Percentiles rank a stretch among this genome's conserved stretches.
phyloP scores from a whole-genome alignment of 2,797 vertebrate species.

The Pygocentrus nattereri region DNA sequence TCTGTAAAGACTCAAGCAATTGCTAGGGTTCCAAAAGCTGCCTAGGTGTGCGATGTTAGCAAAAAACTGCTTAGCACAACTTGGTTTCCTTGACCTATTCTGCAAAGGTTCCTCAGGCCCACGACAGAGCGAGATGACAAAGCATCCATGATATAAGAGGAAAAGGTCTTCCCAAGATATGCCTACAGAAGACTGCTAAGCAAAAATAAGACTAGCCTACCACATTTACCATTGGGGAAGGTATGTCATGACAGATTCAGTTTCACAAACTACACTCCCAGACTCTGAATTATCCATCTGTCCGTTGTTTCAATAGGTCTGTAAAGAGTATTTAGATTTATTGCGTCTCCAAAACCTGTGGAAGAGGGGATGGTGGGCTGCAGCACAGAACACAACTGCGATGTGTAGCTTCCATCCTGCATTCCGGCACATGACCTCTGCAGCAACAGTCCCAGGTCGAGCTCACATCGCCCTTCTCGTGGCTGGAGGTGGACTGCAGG shows the following conservation, averaged over 20 bases:
- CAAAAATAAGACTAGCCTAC: neutral
- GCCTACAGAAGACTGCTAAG: neutral
- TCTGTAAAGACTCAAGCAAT: neutral
- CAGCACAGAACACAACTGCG: conserved; percentile 72
- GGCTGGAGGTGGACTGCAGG: neutral
- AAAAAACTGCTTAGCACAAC: neutral
- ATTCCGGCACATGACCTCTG: conserved; percentile 68
- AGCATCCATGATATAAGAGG: neutral
- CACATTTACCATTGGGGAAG: neutral
- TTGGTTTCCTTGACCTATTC: neutral
- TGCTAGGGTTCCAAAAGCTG: neutral
- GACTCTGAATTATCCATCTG: conserved; percentile 14
- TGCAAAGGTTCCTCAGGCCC: neutral
- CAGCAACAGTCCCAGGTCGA: conserved; percentile 73
- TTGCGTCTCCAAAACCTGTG: neutral
- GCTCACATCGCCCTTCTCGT: conserved; percentile 15
- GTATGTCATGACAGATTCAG: neutral
- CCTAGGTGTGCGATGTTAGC: neutral
- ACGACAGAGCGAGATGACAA: neutral
- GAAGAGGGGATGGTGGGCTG: conserved; percentile 36
- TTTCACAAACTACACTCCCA: conserved; percentile 25
- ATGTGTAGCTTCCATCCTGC: conserved; percentile 73
- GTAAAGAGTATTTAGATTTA: neutral
- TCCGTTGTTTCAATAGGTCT: neutral
- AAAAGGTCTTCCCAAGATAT: neutral